phyloP scores from a whole-genome alignment of 2,113 vertebrate species.

The Lepus americanus region DNA sequence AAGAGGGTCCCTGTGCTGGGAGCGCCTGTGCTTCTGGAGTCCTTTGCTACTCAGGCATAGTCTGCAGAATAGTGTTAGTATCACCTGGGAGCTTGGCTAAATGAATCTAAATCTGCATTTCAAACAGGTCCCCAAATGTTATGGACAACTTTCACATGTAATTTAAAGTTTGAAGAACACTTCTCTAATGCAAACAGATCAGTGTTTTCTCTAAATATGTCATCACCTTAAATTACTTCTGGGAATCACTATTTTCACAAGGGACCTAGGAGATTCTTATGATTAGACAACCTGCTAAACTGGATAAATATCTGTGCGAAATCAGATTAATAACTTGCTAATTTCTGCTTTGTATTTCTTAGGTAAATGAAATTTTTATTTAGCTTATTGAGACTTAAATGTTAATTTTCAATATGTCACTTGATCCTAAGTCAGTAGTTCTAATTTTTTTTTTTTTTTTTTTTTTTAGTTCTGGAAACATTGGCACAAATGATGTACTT shows the following conservation, averaged over 20 bases:
- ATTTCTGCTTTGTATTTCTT: not conserved
- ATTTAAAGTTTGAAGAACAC: not conserved
- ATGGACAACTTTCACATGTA: not conserved
- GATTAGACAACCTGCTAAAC: not conserved
- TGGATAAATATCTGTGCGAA: not conserved
- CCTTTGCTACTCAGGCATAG: not conserved
- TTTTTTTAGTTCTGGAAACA: not conserved
- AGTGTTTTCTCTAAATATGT: conserved; percentile 9
- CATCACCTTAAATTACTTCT: not conserved
- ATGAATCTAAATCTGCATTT: conserved; percentile 34
- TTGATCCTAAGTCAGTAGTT: not conserved
- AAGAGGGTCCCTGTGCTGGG: not conserved
- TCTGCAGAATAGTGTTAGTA: not conserved
- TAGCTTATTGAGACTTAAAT: not conserved
- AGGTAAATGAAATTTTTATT: conserved; percentile 32
- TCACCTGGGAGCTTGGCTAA: not conserved
- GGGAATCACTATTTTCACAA: not conserved
- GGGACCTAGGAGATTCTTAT: not conserved
- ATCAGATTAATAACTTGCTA: not conserved
- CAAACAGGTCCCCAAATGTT: not conserved
- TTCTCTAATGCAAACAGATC: not conserved
- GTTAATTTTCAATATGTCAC: not conserved
- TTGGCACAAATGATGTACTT: not conserved
- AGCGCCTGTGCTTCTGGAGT: not conserved
- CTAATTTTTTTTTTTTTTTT: conserved; percentile 55